These are phyloP conservation scores for Actenoides hombroni DNA, from an alignment of 2,113 vertebrate genomes.

Conservation along the genomic window DNA sequence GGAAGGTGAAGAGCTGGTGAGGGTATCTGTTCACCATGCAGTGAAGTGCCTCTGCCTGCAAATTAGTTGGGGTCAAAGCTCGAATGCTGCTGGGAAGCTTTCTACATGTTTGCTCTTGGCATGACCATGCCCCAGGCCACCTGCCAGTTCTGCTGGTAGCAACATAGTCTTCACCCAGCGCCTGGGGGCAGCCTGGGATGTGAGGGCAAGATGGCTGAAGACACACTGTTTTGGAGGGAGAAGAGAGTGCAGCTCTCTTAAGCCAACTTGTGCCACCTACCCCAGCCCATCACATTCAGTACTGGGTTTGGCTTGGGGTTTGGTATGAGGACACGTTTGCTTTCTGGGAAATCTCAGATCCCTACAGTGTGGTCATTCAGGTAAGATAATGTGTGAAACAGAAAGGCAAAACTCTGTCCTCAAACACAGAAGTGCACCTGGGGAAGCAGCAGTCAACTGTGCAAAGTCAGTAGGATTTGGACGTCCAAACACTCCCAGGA, in stretches of 20 bases:
- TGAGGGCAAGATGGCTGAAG: neutral
- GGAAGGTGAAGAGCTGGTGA: neutral
- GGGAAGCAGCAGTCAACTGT: rapidly evolving
- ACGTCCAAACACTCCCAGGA: neutral
- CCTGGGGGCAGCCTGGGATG: neutral
- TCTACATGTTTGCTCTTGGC: neutral
- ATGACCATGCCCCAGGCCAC: too few species aligned
- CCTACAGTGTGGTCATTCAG: neutral
- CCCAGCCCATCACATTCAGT: neutral
- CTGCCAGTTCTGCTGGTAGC: neutral
- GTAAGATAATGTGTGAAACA: neutral
- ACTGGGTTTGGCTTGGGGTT: neutral
- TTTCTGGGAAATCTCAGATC: neutral
- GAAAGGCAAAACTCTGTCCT: neutral
- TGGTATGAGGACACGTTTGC: neutral
- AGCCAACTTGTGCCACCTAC: neutral
- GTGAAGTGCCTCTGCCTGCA: neutral
- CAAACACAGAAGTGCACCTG: rapidly evolving
- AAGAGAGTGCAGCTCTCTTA: neutral
- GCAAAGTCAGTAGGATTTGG: neutral
- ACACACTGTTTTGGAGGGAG: neutral
- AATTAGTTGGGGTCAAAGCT: neutral
- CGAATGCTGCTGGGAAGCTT: neutral
- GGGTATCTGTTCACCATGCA: neutral
- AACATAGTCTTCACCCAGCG: neutral